A percentile compares a stretch with the other conserved stretches of the same genome.
phyloP scores from a whole-genome alignment of 1,140 invertebrate species.

The Centruroides sculpturatus region DNA sequence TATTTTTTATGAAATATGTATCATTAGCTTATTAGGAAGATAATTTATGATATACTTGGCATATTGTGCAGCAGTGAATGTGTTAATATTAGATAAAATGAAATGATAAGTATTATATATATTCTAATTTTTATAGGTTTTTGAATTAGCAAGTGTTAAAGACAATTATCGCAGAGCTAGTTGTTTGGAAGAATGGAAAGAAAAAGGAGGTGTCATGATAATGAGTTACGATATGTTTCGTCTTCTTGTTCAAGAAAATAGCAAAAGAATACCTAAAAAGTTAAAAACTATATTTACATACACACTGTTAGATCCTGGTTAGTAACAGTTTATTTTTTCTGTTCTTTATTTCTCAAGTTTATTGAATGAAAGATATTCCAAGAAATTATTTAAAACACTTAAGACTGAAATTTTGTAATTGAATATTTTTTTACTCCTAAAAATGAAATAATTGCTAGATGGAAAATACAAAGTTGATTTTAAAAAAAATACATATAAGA shows the following conservation, averaged over 20 bases:
- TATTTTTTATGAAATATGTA: no score
- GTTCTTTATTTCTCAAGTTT: not conserved
- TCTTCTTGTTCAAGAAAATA: constrained; percentile 49
- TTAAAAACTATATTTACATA: constrained; percentile 39
- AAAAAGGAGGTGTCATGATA: constrained; percentile 75
- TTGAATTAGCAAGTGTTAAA: constrained; percentile 51
- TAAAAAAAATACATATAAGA: not conserved
- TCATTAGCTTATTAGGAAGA: no score
- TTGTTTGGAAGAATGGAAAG: constrained; percentile 61
- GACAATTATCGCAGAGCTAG: constrained; percentile 51
- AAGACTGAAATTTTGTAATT: not conserved
- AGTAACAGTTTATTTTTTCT: not conserved
- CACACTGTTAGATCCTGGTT: constrained; percentile 64
- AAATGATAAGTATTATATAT: no score
- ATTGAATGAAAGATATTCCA: not conserved
- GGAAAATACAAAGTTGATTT: not conserved
- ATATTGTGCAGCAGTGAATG: no score
- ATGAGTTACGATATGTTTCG: constrained; percentile 94
- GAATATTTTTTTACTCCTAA: not conserved
- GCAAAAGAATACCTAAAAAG: constrained; percentile 33
- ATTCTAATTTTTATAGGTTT: constrained; percentile 28
- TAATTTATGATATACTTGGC: no score
- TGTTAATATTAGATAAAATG: no score
- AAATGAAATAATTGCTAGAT: not conserved
- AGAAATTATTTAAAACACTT: not conserved